Evolutionary conservation across 2,113 vertebrate genomes (phyloP), one percentile per base, ranked within the genome.

Genomic region (Bos javanicus): DNA sequence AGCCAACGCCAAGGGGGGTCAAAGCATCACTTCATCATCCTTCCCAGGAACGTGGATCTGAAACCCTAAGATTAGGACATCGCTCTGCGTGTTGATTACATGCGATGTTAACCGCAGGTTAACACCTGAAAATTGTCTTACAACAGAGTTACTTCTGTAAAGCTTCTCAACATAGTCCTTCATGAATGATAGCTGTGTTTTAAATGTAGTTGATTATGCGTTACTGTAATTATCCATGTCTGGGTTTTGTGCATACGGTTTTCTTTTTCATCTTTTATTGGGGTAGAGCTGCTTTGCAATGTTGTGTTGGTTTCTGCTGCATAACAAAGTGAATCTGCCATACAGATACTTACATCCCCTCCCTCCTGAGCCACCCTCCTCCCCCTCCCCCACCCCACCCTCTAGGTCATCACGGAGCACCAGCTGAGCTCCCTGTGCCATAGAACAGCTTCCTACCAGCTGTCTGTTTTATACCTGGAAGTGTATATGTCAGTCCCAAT

Each of bases 261-360:
- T 74, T 71, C 64, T 71, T 71, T 71, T 74, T 74, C 36, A 6
- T 39, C 67, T 39, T 39, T 39, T 74, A 13, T 39, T 23, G 67
- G 19, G 36, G 5, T 74, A 23, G 67, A 39, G 36, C 23, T 39
- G n/a, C 67, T 74, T 74, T 74, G 67, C n/a, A 71, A 39, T 6
- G n/a, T 23, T 6, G 10, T 39, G 19, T 39, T 39, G 19, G n/a
- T 74, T 39, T 74, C n/a, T 74, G n/a, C 67, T 74, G n/a, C 36
- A 13, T 39, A 71, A 39, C 67, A 12, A 39, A 71, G 19, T 39
- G 67, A 39, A 36, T 36, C 64, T 1, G 0, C 67, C 10, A 1
- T 12, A 23, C 19, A 71, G 36, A 23, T 0, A 11, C 64, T 36
- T 23, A 5, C 5, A 12, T 36, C n/a, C n/a, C n/a, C n/a, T 21